A percentile compares a stretch with the other conserved stretches of the same genome.
Evolutionary conservation across 1,140 invertebrate species (phyloP).

Genomic region (Sarcophaga bullata): DNA sequence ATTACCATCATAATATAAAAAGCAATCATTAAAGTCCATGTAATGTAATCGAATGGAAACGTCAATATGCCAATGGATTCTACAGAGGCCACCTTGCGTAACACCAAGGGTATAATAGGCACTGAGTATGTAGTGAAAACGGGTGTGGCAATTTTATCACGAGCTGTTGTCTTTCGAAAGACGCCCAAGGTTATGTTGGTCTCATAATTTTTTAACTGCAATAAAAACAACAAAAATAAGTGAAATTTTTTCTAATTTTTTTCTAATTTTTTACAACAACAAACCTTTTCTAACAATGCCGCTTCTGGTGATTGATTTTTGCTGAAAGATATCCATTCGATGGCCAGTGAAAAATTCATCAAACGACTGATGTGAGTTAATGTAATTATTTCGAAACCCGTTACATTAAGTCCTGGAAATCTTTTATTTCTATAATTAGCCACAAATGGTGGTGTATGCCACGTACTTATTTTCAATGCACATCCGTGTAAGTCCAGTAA

Average conservation of each 20-base stretch:
- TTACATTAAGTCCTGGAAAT: not conserved
- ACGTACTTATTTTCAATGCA: constrained; percentile 45
- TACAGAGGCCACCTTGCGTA: not conserved
- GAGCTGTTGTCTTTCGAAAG: not conserved
- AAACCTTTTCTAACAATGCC: not conserved
- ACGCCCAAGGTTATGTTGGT: constrained; percentile 28
- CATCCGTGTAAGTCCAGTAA: constrained; percentile 50
- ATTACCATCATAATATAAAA: not conserved
- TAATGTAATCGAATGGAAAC: constrained; percentile 30
- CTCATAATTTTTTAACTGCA: constrained; percentile 8
- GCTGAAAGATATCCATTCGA: not conserved
- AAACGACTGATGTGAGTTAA: not conserved
- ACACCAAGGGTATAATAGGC: not conserved
- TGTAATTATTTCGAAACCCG: not conserved
- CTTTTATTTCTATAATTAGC: not conserved
- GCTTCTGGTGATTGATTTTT: not conserved
- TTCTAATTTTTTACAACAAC: no score
- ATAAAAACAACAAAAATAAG: not conserved
- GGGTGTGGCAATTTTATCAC: not conserved
- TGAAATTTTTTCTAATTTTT: no score
- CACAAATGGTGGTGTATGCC: constrained; percentile 46
- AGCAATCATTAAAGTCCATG: not conserved
- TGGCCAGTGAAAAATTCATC: constrained; percentile 7
- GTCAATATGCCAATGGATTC: constrained; percentile 9
- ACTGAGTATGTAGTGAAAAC: not conserved